phyloP scores from a whole-genome alignment of 2,888 invertebrate genomes.

The Sarcophaga subvicina region DNA sequence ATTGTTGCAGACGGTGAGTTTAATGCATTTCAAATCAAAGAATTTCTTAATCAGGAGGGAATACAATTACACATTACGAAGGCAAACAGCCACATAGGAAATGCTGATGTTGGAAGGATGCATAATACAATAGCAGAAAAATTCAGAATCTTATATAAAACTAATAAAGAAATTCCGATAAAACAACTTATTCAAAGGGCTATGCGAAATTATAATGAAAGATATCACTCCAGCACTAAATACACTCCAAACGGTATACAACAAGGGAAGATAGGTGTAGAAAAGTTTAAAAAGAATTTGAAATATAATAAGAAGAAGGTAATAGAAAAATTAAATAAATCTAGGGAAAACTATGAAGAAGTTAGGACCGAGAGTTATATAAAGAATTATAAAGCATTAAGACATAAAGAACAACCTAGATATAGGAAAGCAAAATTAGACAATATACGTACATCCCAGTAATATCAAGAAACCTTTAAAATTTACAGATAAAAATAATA shows the following conservation, averaged over 20 bases:
- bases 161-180: not conserved
- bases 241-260: not conserved
- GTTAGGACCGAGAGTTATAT: too few species aligned
- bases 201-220: too few species aligned
- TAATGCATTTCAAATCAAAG: not conserved
- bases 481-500: too few species aligned
- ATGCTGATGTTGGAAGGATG: not conserved
- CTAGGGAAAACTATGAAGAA: too few species aligned
- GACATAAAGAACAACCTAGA: too few species aligned
- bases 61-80: not conserved
- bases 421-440: not conserved
- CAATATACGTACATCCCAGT: not conserved
- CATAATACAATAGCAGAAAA: conserved; percentile 14
- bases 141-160: not conserved
- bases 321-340: too few species aligned
- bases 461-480: not conserved
- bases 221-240: too few species aligned
- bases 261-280: not conserved
- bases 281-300: not conserved
- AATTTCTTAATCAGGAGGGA: not conserved
- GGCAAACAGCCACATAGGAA: not conserved
- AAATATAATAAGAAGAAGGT: too few species aligned
- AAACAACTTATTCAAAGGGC: not conserved
- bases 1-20: too few species aligned
- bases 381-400: too few species aligned